Base-by-base conservation (phyloP, 2,113 vertebrate species). In the Burhinus bistriatus region DNA sequence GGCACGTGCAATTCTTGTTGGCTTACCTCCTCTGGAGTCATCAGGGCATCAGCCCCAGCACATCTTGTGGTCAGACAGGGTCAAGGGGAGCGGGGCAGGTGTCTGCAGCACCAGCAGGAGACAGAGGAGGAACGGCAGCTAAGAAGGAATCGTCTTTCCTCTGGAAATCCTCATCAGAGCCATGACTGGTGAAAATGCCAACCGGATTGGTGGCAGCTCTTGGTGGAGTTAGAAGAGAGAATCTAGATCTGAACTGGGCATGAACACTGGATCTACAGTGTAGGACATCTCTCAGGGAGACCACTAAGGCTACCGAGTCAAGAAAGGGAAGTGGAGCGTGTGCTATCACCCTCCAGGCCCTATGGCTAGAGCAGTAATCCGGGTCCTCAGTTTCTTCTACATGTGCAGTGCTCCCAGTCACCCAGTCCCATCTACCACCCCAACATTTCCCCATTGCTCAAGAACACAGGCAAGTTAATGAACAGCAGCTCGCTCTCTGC, bases 391-490 rank as follows among this genome's bases (percentile, higher is more conserved):
- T 40, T 76, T 55, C 49, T 51, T 76, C 42, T 38, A 23, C 13
- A 45, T 4, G 1, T 6, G 1, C 27, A 7, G 38, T 47, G 40
- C 59, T 81, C 54, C 15, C 13, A 40, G 47, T 7, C 66, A 49
- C 22, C 27, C 69, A 36, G 26, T 36, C 19, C 32, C 25, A 59
- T 15, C 32, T 30, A 29, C 51, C 19, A 40, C 9, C n/a, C 49
- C 76, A 65, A 25, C 21, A 26, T 9, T 10, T 32, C 68, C 73
- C 44, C 45, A 12, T 23, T 23, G 51, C 89, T 47, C 59, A 27
- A 40, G 65, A 69, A 40, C 1, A 0, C 5, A 30, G 51, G 11
- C 34, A 62, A 12, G 8, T 13, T 40, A 76, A 64, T 1, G 0
- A 77, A 32, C 13, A 8, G 30, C 44, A 51, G 22, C 11, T 64